These are phyloP conservation scores for Zygaena filipendulae DNA, from an alignment of 2,888 invertebrate species.

Conservation along the genomic window DNA sequence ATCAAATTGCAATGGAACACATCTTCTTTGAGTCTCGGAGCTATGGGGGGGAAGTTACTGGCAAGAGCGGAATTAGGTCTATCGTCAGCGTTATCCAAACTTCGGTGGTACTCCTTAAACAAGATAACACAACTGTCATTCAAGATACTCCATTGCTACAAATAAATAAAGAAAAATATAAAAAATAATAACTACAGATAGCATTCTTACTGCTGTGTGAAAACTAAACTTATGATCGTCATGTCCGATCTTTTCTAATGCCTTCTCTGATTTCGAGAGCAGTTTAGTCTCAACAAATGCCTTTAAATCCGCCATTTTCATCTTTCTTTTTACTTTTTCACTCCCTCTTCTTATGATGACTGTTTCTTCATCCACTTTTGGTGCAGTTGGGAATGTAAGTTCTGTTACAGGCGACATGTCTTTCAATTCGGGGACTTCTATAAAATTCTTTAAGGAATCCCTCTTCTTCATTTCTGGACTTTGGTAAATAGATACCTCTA, in stretches of 20 bases:
- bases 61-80: conserved; percentile 77
- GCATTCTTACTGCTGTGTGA: conserved; percentile 69
- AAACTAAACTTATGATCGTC: conserved; percentile 74
- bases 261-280: conserved; percentile 91
- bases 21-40: conserved; percentile 61
- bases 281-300: conserved; percentile 93
- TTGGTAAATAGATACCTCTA: conserved; percentile 88
- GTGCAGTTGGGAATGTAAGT: conserved; percentile 37
- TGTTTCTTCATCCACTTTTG: conserved; percentile 47
- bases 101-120: conserved; percentile 82
- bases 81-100: conserved; percentile 83
- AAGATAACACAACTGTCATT: no score
- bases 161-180: conserved; percentile 18
- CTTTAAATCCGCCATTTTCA: conserved; percentile 92
- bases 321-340: conserved; percentile 85
- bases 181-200: conserved; percentile 66
- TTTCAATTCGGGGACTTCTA: conserved; percentile 80
- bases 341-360: conserved; percentile 73
- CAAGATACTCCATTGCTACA: neutral
- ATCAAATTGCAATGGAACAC: conserved; percentile 75
- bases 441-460: conserved; percentile 77
- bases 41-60: conserved; percentile 70
- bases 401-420: conserved; percentile 74
- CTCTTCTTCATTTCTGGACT: conserved; percentile 76
- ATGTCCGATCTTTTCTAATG: conserved; percentile 88